Evolutionary conservation across 1,140 invertebrate species (phyloP).

Genomic region (Dicyema japonicum): DNA sequence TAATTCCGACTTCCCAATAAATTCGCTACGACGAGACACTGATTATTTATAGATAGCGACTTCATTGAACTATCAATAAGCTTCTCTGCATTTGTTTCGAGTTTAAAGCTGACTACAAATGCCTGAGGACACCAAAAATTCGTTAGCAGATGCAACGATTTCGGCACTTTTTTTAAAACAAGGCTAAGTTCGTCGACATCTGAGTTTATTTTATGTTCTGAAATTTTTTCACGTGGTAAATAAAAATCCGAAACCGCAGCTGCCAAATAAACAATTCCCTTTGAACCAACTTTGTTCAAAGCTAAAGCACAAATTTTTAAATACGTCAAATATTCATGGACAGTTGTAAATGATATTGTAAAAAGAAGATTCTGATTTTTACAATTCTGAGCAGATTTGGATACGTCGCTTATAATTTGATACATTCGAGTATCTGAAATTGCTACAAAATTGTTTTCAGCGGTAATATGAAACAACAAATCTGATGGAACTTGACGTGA

Average conservation of each 20-base stretch:
- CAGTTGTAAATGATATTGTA: constrained; percentile 18
- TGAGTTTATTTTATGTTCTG: constrained; percentile 72
- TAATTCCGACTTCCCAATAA: too few relatives aligned
- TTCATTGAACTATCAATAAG: too few relatives aligned
- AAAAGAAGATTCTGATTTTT: constrained; percentile 7
- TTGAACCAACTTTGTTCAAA: constrained; percentile 28
- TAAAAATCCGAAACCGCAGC: constrained; percentile 97
- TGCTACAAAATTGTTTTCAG: too few relatives aligned
- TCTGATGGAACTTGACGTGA: too few relatives aligned
- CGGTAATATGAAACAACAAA: too few relatives aligned
- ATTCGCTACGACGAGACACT: too few relatives aligned
- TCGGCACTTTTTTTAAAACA: constrained; percentile 60
- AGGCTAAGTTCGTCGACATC: constrained; percentile 37
- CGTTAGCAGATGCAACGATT: constrained; percentile 58
- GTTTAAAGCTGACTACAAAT: constrained; percentile 79
- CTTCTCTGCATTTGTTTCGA: too few relatives aligned
- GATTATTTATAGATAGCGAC: too few relatives aligned
- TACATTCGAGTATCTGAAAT: too few relatives aligned
- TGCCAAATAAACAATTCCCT: constrained; percentile 54
- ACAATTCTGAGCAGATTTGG: too few relatives aligned
- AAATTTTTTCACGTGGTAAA: constrained; percentile 57
- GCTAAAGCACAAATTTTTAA: constrained; percentile 40
- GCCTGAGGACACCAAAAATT: constrained; percentile 59
- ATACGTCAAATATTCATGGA: constrained; percentile 69
- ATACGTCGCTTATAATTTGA: too few relatives aligned